These are phyloP conservation scores for Stercorarius parasiticus DNA, from an alignment of 2,113 vertebrate species.

Conservation along the genomic window DNA sequence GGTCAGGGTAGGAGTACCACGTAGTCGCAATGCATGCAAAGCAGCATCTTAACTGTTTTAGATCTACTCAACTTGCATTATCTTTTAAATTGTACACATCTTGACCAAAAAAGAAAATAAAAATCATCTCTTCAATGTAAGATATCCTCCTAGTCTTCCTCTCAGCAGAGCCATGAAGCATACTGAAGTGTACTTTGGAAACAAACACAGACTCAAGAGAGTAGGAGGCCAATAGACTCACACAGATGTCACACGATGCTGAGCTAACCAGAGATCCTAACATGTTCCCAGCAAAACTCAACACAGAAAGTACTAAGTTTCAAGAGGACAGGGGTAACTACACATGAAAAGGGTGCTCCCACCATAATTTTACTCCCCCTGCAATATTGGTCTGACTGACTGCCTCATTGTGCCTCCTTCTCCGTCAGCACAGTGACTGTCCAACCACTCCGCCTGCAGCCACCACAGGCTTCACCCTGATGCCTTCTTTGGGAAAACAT, in stretches of 20 bases:
- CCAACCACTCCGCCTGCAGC: fast-evolving
- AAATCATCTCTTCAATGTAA: not conserved
- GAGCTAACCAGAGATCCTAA: not conserved
- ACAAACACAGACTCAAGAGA: conserved; percentile 59
- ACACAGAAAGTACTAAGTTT: not conserved
- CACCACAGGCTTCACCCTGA: not conserved
- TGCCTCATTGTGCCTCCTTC: not conserved
- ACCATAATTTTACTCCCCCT: not conserved
- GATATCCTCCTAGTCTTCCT: not conserved
- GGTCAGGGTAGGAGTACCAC: not conserved
- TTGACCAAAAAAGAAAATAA: not conserved
- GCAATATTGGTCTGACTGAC: not conserved
- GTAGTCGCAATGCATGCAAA: not conserved
- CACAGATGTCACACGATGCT: not conserved
- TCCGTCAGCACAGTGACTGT: not conserved
- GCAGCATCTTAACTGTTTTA: not conserved
- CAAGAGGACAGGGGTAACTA: not conserved
- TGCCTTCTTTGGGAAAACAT: not conserved
- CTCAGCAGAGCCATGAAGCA: not conserved
- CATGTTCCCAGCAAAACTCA: not conserved
- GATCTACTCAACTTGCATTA: not conserved
- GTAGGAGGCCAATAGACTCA: not conserved
- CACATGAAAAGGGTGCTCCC: not conserved
- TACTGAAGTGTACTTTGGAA: not conserved
- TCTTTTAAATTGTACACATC: not conserved